Conservation (phyloP, 2,113 vertebrate genomes). For the Egretta garzetta region DNA sequence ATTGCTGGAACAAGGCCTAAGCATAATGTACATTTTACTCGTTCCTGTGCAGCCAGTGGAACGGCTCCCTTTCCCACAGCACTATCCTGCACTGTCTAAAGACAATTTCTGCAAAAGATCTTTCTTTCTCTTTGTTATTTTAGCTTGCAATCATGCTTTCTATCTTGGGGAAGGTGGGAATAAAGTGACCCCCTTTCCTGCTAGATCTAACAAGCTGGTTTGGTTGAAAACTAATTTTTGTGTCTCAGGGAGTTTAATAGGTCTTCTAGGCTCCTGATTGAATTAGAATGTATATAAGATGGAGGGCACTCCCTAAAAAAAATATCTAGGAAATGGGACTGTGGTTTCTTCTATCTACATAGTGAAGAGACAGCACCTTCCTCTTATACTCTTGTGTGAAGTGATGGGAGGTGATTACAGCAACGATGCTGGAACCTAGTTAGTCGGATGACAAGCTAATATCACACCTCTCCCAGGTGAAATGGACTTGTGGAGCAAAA, state of each 20-base stretch:
- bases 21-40: not conserved
- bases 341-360: not conserved
- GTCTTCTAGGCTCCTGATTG: not conserved
- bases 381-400: not conserved
- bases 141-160: not conserved
- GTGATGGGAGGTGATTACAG: not conserved
- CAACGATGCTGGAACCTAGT: not conserved
- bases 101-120: not conserved
- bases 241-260: not conserved
- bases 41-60: not conserved
- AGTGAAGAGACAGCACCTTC: not conserved
- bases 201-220: not conserved
- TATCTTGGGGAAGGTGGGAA: not conserved
- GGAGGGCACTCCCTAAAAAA: not conserved
- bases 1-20: not conserved
- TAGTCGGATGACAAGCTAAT: not conserved
- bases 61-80: not conserved
- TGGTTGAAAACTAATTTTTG: not conserved
- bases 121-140: not conserved
- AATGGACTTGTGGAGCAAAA: not conserved
- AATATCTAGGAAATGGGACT: not conserved
- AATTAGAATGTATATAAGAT: not conserved
- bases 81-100: not conserved
- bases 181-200: not conserved
- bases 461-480: not conserved